phyloP scores from a whole-genome alignment of 2,888 invertebrate genomes.

The Oscheius myriophilus region DNA sequence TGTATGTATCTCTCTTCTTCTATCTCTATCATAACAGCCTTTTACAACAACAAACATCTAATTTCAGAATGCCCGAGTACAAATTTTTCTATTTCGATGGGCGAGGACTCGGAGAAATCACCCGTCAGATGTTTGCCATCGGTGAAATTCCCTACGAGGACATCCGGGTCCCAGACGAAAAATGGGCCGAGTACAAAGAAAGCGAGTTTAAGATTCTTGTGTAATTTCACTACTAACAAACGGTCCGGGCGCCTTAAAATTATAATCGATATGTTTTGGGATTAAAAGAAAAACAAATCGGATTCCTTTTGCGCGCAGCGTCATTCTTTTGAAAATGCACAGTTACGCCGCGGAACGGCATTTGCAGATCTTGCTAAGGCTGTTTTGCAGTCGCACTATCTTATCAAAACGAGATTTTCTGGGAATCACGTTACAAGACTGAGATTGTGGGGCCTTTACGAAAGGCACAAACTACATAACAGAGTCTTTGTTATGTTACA shows the following conservation, averaged over 20 bases:
- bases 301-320: too few species aligned
- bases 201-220: conserved; percentile 4
- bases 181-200: conserved; percentile 17
- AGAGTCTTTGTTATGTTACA: too few species aligned
- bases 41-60: too few species aligned
- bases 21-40: too few species aligned
- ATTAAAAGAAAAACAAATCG: too few species aligned
- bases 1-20: too few species aligned
- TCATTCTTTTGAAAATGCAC: too few species aligned
- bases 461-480: background rate
- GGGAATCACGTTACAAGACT: background rate
- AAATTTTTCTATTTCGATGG: conserved; percentile 47
- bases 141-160: conserved; percentile 11
- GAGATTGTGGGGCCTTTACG: background rate
- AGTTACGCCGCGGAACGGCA: too few species aligned
- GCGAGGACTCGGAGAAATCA: conserved; percentile 43
- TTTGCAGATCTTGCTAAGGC: too few species aligned
- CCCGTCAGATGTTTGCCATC: conserved; percentile 35
- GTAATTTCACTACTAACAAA: background rate
- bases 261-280: too few species aligned
- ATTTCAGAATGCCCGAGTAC: conserved; percentile 37
- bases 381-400: background rate
- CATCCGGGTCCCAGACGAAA: conserved; percentile 4
- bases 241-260: too few species aligned
- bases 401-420: background rate